A percentile compares a stretch with the other conserved stretches of the same genome.
These are phyloP conservation scores for Okapia johnstoni DNA, from an alignment of 2,113 vertebrate species.

Conservation along the genomic window DNA sequence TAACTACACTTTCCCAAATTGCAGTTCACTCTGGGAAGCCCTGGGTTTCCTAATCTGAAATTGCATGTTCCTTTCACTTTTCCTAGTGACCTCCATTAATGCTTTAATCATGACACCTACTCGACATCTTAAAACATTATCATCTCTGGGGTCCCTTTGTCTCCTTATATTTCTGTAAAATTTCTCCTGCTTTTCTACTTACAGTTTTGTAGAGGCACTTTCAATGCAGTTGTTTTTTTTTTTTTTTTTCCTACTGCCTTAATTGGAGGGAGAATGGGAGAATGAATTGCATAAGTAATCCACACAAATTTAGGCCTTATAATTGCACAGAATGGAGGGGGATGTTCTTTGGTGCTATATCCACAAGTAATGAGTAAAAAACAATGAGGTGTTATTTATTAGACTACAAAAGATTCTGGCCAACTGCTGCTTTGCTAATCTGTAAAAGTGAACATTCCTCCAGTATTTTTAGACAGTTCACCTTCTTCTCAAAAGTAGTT, in stretches of 20 bases:
- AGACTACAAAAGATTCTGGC: neutral
- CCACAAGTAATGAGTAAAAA: neutral
- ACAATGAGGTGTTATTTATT: constrained; percentile 3
- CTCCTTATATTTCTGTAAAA: neutral
- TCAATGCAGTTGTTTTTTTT: neutral
- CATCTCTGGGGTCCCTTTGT: neutral
- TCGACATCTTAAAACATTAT: constrained; percentile 14
- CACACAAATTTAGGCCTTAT: neutral
- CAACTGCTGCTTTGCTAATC: neutral
- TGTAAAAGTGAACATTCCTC: constrained; percentile 19
- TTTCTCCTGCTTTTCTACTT: neutral
- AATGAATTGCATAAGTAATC: neutral
- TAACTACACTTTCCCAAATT: constrained; percentile 59
- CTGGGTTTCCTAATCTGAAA: constrained; percentile 34
- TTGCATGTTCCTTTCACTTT: neutral
- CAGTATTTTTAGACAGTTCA: constrained; percentile 51
- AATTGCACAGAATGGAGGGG: constrained; percentile 12
- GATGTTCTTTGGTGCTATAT: neutral
- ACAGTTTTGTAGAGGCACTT: neutral
- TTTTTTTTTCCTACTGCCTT: neutral
- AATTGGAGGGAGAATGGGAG: neutral
- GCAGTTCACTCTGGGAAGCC: constrained; percentile 45
- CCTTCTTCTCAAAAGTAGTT: constrained; percentile 57
- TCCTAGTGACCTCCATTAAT: neutral
- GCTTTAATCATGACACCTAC: constrained; percentile 49